Evolutionary conservation across 2,113 vertebrate genomes (phyloP).

Genomic region (Elephas maximus): DNA sequence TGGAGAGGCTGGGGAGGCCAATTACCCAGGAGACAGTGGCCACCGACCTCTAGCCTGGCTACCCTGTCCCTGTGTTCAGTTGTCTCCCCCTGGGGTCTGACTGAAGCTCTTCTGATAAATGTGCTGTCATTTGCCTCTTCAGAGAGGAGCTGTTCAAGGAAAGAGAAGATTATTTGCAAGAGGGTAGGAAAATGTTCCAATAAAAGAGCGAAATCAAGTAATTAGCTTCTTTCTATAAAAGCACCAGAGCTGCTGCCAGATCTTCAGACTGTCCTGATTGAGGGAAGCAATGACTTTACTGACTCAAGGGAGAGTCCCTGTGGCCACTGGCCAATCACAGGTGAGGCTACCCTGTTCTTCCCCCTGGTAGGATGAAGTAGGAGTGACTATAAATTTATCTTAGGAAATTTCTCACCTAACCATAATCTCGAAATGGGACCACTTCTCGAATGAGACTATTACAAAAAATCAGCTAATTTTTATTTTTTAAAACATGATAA

Average conservation of each 20-base stretch:
- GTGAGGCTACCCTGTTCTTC: background rate
- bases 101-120: conserved; percentile 6
- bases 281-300: conserved; percentile 65
- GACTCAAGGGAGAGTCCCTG: background rate
- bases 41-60: conserved; percentile 56
- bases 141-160: conserved; percentile 49
- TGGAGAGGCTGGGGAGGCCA: background rate
- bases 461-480: background rate
- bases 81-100: conserved; percentile 50
- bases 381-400: background rate
- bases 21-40: background rate
- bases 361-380: background rate
- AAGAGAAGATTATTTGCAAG: conserved; percentile 23
- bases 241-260: conserved; percentile 29
- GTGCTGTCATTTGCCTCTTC: background rate
- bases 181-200: conserved; percentile 18
- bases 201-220: conserved; percentile 64
- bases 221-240: conserved; percentile 66
- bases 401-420: background rate
- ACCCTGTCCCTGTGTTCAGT: background rate
- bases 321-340: background rate
- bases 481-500: background rate
- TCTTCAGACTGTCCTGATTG: accelerated
- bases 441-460: background rate
- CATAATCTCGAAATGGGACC: background rate